Percentiles rank a stretch among this genome's conserved stretches.
Evolutionary conservation across 2,888 invertebrate species (phyloP).

Genomic region (Margaritifera margaritifera): DNA sequence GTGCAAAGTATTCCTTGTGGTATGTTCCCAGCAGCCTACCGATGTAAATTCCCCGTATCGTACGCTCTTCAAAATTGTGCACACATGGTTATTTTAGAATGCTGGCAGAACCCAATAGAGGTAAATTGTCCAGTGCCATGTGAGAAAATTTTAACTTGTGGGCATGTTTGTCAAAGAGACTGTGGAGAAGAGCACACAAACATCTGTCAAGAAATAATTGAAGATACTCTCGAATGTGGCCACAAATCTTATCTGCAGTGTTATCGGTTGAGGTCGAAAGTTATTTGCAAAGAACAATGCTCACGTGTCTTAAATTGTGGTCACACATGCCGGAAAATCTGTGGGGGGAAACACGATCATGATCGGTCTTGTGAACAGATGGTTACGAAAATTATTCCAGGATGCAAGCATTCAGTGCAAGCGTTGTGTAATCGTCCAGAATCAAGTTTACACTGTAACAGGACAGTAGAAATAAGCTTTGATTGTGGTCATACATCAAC

Average conservation of each 20-base stretch:
- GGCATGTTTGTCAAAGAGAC: conserved; percentile 25
- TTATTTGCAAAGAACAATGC: conserved; percentile 42
- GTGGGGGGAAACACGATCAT: too few relatives aligned
- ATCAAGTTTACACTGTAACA: too few relatives aligned
- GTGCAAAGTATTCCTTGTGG: too few relatives aligned
- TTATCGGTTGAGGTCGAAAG: conserved; percentile 1
- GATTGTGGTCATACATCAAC: conserved; percentile 42
- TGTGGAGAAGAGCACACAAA: conserved; percentile 7
- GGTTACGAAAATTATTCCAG: too few relatives aligned
- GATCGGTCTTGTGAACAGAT: too few relatives aligned
- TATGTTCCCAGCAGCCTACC: too few relatives aligned
- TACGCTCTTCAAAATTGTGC: too few relatives aligned
- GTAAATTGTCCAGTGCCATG: conserved; percentile 40
- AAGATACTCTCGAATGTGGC: too few relatives aligned
- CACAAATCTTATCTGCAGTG: conserved; percentile 15
- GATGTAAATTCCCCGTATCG: too few relatives aligned
- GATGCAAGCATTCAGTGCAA: too few relatives aligned
- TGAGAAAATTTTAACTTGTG: conserved; percentile 35
- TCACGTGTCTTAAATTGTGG: conserved; percentile 35
- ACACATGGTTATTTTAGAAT: conserved; percentile 13
- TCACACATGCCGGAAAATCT: conserved; percentile 38
- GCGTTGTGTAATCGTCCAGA: too few relatives aligned
- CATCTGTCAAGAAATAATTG: too few relatives aligned
- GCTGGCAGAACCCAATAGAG: conserved; percentile 6
- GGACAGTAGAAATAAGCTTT: conserved; percentile 34